Percentiles rank a stretch among this genome's conserved stretches.
phyloP scores from a whole-genome alignment of 2,797 vertebrate genomes.

The Paratrypauchen microcephalus region DNA sequence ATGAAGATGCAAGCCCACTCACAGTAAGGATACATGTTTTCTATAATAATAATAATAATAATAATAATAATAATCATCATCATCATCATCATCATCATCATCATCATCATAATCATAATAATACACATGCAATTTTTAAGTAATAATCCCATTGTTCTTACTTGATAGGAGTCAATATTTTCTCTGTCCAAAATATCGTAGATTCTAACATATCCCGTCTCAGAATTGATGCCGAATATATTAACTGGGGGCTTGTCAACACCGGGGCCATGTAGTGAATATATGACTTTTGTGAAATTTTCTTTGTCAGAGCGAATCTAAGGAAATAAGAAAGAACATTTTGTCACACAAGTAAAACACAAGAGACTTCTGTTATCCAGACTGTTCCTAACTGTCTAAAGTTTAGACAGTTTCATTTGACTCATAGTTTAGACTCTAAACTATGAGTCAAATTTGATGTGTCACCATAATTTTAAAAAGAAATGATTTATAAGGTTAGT shows the following conservation, averaged over 20 bases:
- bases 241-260: conserved; percentile 71
- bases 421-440: too few species aligned
- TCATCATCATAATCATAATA: too few species aligned
- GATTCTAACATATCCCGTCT: conserved; percentile 81
- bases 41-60: too few species aligned
- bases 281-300: conserved; percentile 58
- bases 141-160: conserved; percentile 61
- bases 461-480: not conserved
- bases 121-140: too few species aligned
- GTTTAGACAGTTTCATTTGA: too few species aligned
- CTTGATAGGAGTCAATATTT: conserved; percentile 75
- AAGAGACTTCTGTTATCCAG: not conserved
- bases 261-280: conserved; percentile 82
- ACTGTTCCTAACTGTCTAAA: not conserved
- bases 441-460: not conserved
- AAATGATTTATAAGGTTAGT: too few species aligned
- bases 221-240: conserved; percentile 76
- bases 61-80: too few species aligned
- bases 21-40: too few species aligned
- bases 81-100: too few species aligned
- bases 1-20: too few species aligned
- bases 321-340: conserved; percentile 28
- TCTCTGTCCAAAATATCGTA: conserved; percentile 86
- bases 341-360: not conserved
- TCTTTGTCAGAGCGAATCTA: conserved; percentile 91